Percentiles rank a stretch among this genome's conserved stretches.
Evolutionary conservation across 2,113 vertebrate species (phyloP).

Genomic region (Cynopterus brachyotis): DNA sequence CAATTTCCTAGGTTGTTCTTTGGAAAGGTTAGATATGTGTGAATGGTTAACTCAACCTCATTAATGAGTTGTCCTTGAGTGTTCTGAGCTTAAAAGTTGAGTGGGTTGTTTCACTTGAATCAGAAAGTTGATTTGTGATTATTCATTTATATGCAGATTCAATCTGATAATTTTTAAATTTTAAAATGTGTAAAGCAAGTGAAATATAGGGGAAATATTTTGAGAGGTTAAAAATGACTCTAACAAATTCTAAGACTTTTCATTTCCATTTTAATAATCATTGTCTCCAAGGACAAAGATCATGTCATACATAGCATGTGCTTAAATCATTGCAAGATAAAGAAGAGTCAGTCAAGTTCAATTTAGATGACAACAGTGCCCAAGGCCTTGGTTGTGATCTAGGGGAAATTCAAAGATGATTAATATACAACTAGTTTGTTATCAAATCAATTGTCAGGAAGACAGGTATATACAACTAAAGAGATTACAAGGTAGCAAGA

Average conservation of each 20-base stretch:
- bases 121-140: neutral
- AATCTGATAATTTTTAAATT: neutral
- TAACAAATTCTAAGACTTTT: neutral
- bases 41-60: slow-evolving; percentile 43
- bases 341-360: neutral
- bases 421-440: neutral
- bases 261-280: neutral
- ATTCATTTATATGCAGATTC: neutral
- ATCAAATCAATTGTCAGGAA: neutral
- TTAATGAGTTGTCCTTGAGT: slow-evolving; percentile 34
- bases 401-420: neutral
- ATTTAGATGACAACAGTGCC: neutral
- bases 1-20: neutral
- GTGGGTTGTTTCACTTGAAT: neutral
- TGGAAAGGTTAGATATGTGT: neutral
- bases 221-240: neutral
- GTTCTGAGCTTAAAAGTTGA: neutral
- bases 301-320: neutral
- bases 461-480: neutral
- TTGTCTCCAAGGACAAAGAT: neutral
- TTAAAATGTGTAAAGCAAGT: neutral
- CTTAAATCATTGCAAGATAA: neutral
- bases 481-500: neutral
- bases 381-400: neutral
- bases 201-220: neutral